phyloP scores from a whole-genome alignment of 2,888 invertebrate species.

The Drosophila peninsularis region DNA sequence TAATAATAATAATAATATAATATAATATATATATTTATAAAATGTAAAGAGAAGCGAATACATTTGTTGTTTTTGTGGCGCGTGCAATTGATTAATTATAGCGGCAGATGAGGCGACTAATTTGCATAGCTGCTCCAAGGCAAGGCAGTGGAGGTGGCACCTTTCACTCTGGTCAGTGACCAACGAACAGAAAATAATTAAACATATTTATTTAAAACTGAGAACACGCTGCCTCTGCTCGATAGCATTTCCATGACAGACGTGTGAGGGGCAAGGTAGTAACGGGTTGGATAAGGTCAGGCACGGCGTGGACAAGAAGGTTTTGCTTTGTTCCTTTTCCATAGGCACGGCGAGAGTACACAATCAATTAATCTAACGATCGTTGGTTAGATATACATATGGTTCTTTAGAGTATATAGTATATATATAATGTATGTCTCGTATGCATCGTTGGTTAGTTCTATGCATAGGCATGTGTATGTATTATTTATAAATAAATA shows the following conservation, averaged over 20 bases:
- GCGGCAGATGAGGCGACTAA: conserved; percentile 53
- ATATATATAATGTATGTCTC: conserved; percentile 42
- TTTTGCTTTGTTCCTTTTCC: conserved; percentile 5
- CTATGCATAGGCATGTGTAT: conserved; percentile 33
- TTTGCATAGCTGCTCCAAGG: conserved; percentile 51
- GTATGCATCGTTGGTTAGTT: conserved; percentile 40
- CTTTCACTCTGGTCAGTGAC: conserved; percentile 51
- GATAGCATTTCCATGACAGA: conserved; percentile 30
- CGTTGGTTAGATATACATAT: conserved; percentile 35
- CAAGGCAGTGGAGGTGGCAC: conserved; percentile 44
- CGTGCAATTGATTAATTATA: conserved; percentile 46
- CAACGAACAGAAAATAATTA: conserved; percentile 11
- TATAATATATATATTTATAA: conserved; percentile 13
- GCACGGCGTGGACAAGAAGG: conserved; percentile 32
- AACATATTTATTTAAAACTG: conserved; percentile 7
- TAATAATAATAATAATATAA: conserved; percentile 15
- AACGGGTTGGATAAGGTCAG: conserved; percentile 33
- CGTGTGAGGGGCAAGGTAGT: not conserved
- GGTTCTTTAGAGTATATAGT: conserved; percentile 18
- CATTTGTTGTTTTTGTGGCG: conserved; percentile 40
- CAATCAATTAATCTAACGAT: conserved; percentile 30
- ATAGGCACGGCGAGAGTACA: conserved; percentile 46
- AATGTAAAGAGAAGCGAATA: conserved; percentile 37
- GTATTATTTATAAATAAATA: conserved; percentile 38
- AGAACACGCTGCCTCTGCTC: conserved; percentile 35